Percentiles rank a stretch among this genome's conserved stretches.
These are phyloP conservation scores for Eonycteris spelaea DNA, from an alignment of 2,113 vertebrate genomes.

Conservation along the genomic window DNA sequence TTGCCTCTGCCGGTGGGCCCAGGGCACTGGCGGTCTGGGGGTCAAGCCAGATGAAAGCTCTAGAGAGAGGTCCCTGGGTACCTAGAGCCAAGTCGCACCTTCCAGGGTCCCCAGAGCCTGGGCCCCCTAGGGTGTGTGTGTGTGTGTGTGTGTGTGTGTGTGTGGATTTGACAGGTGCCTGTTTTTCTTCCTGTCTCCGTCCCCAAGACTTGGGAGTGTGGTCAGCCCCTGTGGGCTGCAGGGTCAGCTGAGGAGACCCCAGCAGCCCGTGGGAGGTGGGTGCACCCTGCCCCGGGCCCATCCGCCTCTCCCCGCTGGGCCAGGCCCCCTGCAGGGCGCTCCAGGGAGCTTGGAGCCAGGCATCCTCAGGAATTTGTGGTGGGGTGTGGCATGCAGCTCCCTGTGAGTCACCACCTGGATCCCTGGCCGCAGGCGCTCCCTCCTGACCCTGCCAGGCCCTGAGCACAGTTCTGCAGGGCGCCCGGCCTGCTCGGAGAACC, in stretches of 20 bases:
- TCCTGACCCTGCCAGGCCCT: not conserved
- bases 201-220: too few species aligned
- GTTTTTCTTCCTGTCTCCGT: not conserved
- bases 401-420: not conserved
- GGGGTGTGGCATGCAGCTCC: not conserved
- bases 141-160: not conserved
- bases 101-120: not conserved
- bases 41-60: not conserved
- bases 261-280: not conserved
- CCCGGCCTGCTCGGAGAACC: not conserved
- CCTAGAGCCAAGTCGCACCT: not conserved
- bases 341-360: not conserved
- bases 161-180: not conserved
- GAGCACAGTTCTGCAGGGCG: not conserved
- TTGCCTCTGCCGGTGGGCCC: not conserved
- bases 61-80: not conserved
- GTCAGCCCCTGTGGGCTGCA: not conserved
- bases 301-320: not conserved
- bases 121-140: not conserved
- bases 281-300: accelerated
- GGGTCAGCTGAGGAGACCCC: not conserved
- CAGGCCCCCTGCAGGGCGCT: not conserved
- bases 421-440: not conserved
- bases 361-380: not conserved
- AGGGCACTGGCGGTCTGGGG: not conserved